Evolutionary conservation across 1,140 invertebrate genomes (phyloP).

Genomic region (Temnothorax nylanderi): DNA sequence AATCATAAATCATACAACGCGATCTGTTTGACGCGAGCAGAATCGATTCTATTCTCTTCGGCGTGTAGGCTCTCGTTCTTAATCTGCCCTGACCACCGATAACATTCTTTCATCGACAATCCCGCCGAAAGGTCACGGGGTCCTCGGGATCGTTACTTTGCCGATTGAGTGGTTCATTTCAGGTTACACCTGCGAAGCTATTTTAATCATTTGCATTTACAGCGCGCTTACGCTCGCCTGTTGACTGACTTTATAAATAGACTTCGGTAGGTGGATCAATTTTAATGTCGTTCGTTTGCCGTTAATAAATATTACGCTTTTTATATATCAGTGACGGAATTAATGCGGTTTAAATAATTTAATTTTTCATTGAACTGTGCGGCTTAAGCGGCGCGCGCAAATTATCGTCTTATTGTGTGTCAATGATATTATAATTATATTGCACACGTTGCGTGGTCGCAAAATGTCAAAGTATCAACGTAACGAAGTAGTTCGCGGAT

Average conservation of each 20-base stretch:
- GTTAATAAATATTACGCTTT: conserved; percentile 10
- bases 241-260: conserved; percentile 50
- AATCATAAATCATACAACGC: conserved; percentile 3
- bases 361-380: not conserved
- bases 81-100: conserved; percentile 38
- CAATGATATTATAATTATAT: conserved; percentile 12
- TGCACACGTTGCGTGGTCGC: not conserved
- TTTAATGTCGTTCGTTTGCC: not conserved
- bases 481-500: not conserved
- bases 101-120: not conserved
- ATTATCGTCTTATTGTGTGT: not conserved
- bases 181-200: conserved; percentile 44
- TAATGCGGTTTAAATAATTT: not conserved
- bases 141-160: conserved; percentile 39
- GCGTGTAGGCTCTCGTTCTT: not conserved
- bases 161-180: conserved; percentile 53
- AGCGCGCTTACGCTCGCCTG: not conserved
- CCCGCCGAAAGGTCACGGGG: conserved; percentile 40
- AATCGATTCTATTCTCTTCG: not conserved
- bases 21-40: not conserved
- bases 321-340: not conserved
- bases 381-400: not conserved
- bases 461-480: not conserved
- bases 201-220: conserved; percentile 45
- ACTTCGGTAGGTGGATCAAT: conserved; percentile 32